A percentile compares a stretch with the other conserved stretches of the same genome.
phyloP scores from a whole-genome alignment of 2,797 vertebrate species.

The Nannoperca obscura region DNA sequence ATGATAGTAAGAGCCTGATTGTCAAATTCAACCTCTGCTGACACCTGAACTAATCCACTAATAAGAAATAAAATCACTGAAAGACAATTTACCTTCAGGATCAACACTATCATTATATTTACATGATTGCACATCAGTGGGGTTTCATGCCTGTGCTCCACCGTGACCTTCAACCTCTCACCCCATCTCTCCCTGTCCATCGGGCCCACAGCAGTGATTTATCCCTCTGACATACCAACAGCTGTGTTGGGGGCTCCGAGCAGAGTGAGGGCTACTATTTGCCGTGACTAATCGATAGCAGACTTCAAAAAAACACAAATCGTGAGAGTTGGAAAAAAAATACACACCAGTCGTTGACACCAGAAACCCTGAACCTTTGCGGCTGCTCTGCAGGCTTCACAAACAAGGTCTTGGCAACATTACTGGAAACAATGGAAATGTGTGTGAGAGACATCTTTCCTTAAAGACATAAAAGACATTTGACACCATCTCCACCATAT shows the following conservation, averaged over 20 bases:
- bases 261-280: slow-evolving; percentile 84
- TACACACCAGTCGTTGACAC: slow-evolving; percentile 71
- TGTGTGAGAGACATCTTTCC: slow-evolving; percentile 21
- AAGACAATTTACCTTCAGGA: slow-evolving; percentile 1
- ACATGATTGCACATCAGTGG: slow-evolving; percentile 59
- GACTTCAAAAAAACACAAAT: slow-evolving; percentile 84
- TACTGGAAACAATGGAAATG: slow-evolving; percentile 62
- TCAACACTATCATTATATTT: slow-evolving; percentile 21
- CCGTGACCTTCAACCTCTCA: slow-evolving; percentile 71
- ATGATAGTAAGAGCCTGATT: background rate
- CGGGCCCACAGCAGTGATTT: slow-evolving; percentile 83
- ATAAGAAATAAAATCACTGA: slow-evolving; percentile 6
- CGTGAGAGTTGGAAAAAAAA: slow-evolving; percentile 74
- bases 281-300: slow-evolving; percentile 89
- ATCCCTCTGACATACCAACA: slow-evolving; percentile 87
- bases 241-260: slow-evolving; percentile 84
- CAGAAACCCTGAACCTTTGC: slow-evolving; percentile 71
- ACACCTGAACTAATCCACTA: background rate
- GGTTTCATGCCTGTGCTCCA: slow-evolving; percentile 62
- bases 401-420: slow-evolving; percentile 70
- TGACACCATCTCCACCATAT: background rate
- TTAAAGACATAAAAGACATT: slow-evolving; percentile 29
- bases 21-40: background rate
- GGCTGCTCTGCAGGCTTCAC: slow-evolving; percentile 50
- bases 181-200: slow-evolving; percentile 74